Percentiles rank a stretch among this genome's conserved stretches.
Evolutionary conservation across 1,140 invertebrate genomes (phyloP).

Genomic region (Halesus radiatus): DNA sequence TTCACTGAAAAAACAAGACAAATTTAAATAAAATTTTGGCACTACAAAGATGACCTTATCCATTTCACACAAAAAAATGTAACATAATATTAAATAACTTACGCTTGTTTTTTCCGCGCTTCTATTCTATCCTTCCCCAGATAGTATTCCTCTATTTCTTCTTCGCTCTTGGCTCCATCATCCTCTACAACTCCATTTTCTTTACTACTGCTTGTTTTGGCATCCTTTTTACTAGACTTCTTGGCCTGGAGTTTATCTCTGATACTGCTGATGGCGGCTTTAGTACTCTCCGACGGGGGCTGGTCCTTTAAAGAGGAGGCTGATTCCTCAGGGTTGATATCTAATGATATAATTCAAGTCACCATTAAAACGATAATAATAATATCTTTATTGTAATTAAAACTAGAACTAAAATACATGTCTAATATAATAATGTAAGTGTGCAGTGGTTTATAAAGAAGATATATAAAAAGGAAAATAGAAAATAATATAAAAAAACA

Average conservation of each 20-base stretch:
- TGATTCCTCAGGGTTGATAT: slow-evolving; percentile 1
- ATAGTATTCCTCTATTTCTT: slow-evolving; percentile 72
- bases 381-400: too few species aligned
- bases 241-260: slow-evolving; percentile 67
- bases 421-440: too few species aligned
- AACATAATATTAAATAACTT: slow-evolving; percentile 58
- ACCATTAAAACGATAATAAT: too few species aligned
- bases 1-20: slow-evolving; percentile 70
- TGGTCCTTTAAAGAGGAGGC: slow-evolving; percentile 10
- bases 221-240: slow-evolving; percentile 57
- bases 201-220: slow-evolving; percentile 56
- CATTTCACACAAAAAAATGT: too few species aligned
- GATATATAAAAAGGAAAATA: too few species aligned
- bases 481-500: too few species aligned
- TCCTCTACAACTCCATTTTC: slow-evolving; percentile 61
- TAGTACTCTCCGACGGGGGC: slow-evolving; percentile 59
- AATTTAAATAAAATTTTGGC: too few species aligned
- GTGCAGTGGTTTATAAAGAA: too few species aligned
- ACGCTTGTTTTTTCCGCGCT: slow-evolving; percentile 79
- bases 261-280: slow-evolving; percentile 67
- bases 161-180: slow-evolving; percentile 59
- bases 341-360: too few species aligned
- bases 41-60: too few species aligned
- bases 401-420: too few species aligned
- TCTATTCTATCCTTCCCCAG: slow-evolving; percentile 78